Conservation (phyloP, 2,113 vertebrate genomes). For the Hyla sarda region DNA sequence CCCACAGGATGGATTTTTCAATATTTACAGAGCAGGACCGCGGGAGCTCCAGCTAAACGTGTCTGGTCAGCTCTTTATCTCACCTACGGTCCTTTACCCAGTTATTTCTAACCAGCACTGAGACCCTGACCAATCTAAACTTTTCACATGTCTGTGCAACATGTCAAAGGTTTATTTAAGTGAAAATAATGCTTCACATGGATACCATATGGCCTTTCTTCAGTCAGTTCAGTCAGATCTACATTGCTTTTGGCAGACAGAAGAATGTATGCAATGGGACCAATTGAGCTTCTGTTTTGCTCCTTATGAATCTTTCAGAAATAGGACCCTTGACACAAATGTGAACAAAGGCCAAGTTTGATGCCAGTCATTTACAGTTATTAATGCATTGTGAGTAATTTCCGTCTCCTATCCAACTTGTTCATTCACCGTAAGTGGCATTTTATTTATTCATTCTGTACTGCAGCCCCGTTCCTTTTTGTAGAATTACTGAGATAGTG, state of each 20-base stretch:
- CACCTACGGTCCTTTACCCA: too few relatives aligned
- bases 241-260: not conserved
- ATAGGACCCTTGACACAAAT: not conserved
- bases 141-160: too few relatives aligned
- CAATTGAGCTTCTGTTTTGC: not conserved
- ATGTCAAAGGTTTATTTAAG: too few relatives aligned
- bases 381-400: not conserved
- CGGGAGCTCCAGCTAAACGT: too few relatives aligned
- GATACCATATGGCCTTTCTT: not conserved
- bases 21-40: too few relatives aligned
- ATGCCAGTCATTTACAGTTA: not conserved
- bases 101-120: too few relatives aligned
- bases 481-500: not conserved
- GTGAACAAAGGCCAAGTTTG: not conserved
- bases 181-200: too few relatives aligned
- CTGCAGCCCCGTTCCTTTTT: not conserved
- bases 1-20: too few relatives aligned
- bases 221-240: not conserved
- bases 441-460: conserved; percentile 13
- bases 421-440: not conserved
- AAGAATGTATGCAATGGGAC: not conserved
- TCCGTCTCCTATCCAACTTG: not conserved
- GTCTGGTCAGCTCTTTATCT: too few relatives aligned
- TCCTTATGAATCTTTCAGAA: not conserved
- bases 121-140: too few relatives aligned